Evolutionary conservation across 2,888 invertebrate genomes (phyloP).

Genomic region (Drosophila imparisetae): DNA sequence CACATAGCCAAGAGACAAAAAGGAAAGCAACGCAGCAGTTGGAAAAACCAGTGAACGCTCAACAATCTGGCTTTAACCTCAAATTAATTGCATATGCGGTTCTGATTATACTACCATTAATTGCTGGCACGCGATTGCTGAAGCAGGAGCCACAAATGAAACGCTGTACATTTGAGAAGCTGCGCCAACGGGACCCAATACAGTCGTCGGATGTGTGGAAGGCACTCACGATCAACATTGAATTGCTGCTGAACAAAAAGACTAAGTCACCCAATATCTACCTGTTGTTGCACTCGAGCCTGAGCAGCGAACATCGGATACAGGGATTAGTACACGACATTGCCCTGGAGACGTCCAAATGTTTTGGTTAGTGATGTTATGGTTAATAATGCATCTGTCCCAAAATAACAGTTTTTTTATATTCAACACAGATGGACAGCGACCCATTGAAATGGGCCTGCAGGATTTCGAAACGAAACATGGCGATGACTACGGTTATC

Average conservation of each 20-base stretch:
- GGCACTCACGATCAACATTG: conserved; percentile 60
- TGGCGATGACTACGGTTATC: conserved; percentile 75
- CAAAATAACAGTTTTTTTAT: background rate
- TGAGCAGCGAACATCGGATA: conserved; percentile 4
- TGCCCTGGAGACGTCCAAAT: conserved; percentile 67
- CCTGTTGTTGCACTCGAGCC: conserved; percentile 70
- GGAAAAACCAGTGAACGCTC: background rate
- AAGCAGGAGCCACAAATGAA: conserved; percentile 19
- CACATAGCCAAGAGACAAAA: background rate
- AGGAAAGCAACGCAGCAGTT: too few species aligned
- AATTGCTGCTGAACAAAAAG: conserved; percentile 71
- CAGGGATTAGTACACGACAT: conserved; percentile 66
- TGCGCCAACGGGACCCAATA: conserved; percentile 47
- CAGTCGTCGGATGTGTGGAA: conserved; percentile 70
- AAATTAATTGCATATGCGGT: conserved; percentile 7
- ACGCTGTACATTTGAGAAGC: conserved; percentile 60
- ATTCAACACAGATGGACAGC: conserved; percentile 45
- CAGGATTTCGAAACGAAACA: conserved; percentile 67
- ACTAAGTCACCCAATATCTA: conserved; percentile 68
- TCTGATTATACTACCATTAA: conserved; percentile 9
- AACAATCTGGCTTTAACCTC: background rate
- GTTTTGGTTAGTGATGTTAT: conserved; percentile 72
- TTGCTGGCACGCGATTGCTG: background rate
- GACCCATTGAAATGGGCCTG: conserved; percentile 61
- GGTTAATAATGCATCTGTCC: background rate